phyloP scores from a whole-genome alignment of 2,797 vertebrate species.

The Podarcis siculus region DNA sequence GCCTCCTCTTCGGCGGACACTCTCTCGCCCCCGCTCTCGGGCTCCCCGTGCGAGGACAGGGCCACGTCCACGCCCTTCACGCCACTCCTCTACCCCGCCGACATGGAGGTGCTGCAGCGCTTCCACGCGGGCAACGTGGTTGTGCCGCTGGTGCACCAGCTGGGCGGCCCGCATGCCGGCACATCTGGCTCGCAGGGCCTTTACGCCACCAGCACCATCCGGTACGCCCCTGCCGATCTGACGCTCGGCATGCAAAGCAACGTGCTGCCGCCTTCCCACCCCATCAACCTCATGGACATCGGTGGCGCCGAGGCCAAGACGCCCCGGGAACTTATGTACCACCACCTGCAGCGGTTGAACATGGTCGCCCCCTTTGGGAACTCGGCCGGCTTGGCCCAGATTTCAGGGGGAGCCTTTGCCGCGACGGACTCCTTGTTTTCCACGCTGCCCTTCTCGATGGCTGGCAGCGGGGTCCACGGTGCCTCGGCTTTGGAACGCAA shows the following conservation, averaged over 20 bases:
- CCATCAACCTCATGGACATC: conserved; percentile 79
- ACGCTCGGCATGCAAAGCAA: conserved; percentile 78
- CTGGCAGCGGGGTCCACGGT: neutral
- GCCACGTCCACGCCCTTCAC: conserved; percentile 75
- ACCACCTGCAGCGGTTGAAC: conserved; percentile 87
- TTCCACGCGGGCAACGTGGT: conserved; percentile 82
- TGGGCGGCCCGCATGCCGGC: conserved; percentile 64
- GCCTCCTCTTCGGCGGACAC: conserved; percentile 22
- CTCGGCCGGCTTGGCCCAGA: conserved; percentile 3
- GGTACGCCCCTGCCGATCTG: conserved; percentile 89
- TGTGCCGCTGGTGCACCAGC: conserved; percentile 81
- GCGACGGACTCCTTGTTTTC: conserved; percentile 85
- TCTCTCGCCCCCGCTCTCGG: conserved; percentile 80
- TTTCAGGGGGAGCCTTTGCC: conserved; percentile 76
- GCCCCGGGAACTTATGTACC: conserved; percentile 80
- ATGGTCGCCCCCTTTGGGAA: conserved; percentile 81
- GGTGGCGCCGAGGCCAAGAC: conserved; percentile 78
- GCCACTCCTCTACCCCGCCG: conserved; percentile 70
- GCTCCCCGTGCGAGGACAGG: conserved; percentile 81
- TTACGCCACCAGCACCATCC: conserved; percentile 89
- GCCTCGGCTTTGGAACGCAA: neutral
- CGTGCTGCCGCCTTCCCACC: conserved; percentile 69
- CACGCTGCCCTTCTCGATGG: conserved; percentile 83
- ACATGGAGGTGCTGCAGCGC: conserved; percentile 36
- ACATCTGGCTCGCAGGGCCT: conserved; percentile 69